Evolutionary conservation across 2,888 invertebrate species (phyloP).

Genomic region (Apotomis betuletana): DNA sequence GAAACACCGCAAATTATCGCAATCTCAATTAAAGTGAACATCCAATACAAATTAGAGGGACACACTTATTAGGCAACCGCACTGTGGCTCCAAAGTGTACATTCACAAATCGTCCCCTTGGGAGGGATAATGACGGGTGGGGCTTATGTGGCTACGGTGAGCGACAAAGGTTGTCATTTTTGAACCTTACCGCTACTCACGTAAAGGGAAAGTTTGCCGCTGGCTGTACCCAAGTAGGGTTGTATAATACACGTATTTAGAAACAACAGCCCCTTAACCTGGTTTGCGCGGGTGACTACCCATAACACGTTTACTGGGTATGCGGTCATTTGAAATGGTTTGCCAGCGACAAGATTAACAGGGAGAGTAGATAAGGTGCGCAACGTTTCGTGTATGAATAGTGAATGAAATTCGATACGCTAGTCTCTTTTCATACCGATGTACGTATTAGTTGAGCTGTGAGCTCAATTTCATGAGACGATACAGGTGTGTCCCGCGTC

Average conservation of each 20-base stretch:
- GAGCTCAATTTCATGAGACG: constrained; percentile 19
- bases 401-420: background rate
- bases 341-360: constrained; percentile 2
- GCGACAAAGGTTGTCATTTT: constrained; percentile 17
- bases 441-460: background rate
- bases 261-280: constrained; percentile 32
- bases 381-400: background rate
- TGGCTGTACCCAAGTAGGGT: constrained; percentile 10
- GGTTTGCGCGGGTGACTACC: constrained; percentile 30
- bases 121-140: constrained; percentile 34
- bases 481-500: constrained; percentile 7
- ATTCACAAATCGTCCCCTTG: constrained; percentile 33
- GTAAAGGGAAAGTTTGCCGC: constrained; percentile 14
- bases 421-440: background rate
- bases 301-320: constrained; percentile 28
- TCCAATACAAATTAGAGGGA: constrained; percentile 28
- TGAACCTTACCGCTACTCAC: constrained; percentile 10
- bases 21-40: constrained; percentile 36
- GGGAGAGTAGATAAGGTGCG: background rate
- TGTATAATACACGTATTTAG: constrained; percentile 33
- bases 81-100: constrained; percentile 24
- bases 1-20: constrained; percentile 17
- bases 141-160: constrained; percentile 27
- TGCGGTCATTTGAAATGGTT: constrained; percentile 26
- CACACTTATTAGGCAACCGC: constrained; percentile 31